These are phyloP conservation scores for Idaea biselata DNA, from an alignment of 2,888 invertebrate genomes.

Conservation along the genomic window DNA sequence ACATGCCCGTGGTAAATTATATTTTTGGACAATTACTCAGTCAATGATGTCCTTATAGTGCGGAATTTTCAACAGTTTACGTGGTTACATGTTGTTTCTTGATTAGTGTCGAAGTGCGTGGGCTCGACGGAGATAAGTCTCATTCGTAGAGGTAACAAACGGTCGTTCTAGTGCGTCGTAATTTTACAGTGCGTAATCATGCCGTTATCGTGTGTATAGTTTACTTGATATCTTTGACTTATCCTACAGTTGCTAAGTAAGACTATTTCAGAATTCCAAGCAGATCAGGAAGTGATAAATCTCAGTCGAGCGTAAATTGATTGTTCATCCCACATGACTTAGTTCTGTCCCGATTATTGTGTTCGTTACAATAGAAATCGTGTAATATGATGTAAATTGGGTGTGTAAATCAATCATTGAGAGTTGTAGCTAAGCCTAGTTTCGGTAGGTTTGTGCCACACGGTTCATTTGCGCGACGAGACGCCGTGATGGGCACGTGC, in stretches of 20 bases:
- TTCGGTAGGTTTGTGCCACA: constrained; percentile 26
- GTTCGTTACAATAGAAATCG: constrained; percentile 22
- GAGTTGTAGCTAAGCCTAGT: constrained; percentile 26
- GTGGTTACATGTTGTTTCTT: constrained; percentile 14
- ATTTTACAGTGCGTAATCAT: constrained; percentile 68
- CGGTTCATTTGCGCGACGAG: constrained; percentile 21
- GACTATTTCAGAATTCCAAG: constrained; percentile 1
- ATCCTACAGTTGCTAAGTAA: constrained; percentile 30
- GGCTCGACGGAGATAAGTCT: constrained; percentile 36
- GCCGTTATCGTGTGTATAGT: constrained; percentile 63
- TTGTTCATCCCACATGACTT: constrained; percentile 12
- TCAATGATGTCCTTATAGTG: constrained; percentile 15
- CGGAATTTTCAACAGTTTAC: constrained; percentile 4
- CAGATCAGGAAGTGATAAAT: constrained; percentile 13
- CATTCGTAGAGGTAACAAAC: constrained; percentile 44
- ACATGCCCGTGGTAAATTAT: constrained; percentile 43
- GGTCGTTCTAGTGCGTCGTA: constrained; percentile 70
- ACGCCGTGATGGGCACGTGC: constrained; percentile 50
- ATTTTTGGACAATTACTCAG: constrained; percentile 47
- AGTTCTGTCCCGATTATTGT: constrained; percentile 2
- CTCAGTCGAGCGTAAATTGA: constrained; percentile 4
- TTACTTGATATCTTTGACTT: constrained; percentile 58
- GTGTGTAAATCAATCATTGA: constrained; percentile 27
- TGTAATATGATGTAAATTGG: constrained; percentile 33
- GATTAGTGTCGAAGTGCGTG: constrained; percentile 35